Percentiles rank a stretch among this genome's conserved stretches.
Evolutionary conservation across 2,888 invertebrate genomes (phyloP).

Genomic region (Chrysodeixis includens): DNA sequence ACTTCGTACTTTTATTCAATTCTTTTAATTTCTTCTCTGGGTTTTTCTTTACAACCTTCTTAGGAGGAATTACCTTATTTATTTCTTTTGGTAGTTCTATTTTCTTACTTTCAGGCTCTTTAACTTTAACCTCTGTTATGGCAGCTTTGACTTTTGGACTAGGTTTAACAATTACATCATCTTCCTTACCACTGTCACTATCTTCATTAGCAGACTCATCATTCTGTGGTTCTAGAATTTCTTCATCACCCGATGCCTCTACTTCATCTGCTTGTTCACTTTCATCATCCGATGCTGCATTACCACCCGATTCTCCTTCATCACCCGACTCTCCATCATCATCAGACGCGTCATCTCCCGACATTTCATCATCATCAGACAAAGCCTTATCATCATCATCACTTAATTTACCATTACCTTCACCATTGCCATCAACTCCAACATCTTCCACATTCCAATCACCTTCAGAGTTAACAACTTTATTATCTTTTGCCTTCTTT

Average conservation of each 20-base stretch:
- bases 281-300: conserved; percentile 10
- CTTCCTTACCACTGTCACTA: conserved; percentile 16
- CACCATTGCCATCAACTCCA: conserved; percentile 39
- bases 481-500: conserved; percentile 66
- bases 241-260: conserved; percentile 11
- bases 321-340: conserved; percentile 19
- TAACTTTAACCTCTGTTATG: background rate
- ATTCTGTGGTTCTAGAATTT: conserved; percentile 14
- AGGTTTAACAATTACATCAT: conserved; percentile 11
- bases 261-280: background rate
- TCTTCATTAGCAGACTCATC: conserved; percentile 18
- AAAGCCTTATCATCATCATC: conserved; percentile 9
- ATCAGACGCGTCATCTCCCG: conserved; percentile 9
- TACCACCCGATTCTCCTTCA: conserved; percentile 20
- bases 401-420: conserved; percentile 45
- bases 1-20: conserved; percentile 76
- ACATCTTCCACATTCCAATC: conserved; percentile 77
- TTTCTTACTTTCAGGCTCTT: background rate
- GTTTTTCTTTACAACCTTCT: conserved; percentile 64
- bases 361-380: conserved; percentile 25
- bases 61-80: conserved; percentile 23
- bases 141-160: conserved; percentile 17
- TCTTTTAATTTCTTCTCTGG: conserved; percentile 72
- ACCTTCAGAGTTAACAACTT: conserved; percentile 70
- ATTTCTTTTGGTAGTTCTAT: conserved; percentile 19